These are phyloP conservation scores for Agapetus fuscipes DNA, from an alignment of 2,888 invertebrate genomes.

Conservation along the genomic window DNA sequence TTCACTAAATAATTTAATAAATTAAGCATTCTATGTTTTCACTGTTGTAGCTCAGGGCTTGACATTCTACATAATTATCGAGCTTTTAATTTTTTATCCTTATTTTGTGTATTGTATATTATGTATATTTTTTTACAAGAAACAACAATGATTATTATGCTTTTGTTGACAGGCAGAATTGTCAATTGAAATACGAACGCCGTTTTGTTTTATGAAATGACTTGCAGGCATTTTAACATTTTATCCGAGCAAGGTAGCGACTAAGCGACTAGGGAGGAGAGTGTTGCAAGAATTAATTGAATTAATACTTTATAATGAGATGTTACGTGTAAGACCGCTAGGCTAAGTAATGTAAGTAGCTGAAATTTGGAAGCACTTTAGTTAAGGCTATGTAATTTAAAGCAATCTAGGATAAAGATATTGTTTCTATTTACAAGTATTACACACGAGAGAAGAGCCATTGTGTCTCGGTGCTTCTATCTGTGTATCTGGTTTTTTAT, in stretches of 20 bases:
- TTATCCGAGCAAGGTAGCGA: too few relatives aligned
- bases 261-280: too few relatives aligned
- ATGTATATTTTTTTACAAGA: not conserved
- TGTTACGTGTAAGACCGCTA: not conserved
- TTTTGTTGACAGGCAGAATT: not conserved
- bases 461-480: constrained; percentile 2
- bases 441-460: constrained; percentile 2
- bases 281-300: too few relatives aligned
- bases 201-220: too few relatives aligned
- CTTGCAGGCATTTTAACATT: too few relatives aligned
- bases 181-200: too few relatives aligned
- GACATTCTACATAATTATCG: too few relatives aligned
- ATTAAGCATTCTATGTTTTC: not conserved
- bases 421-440: constrained; percentile 8
- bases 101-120: not conserved
- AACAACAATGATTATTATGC: not conserved
- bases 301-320: too few relatives aligned
- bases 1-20: not conserved
- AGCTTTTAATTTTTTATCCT: not conserved
- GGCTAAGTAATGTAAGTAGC: constrained; percentile 12
- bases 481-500: constrained; percentile 10
- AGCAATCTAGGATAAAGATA: constrained; percentile 7
- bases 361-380: constrained; percentile 15
- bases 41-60: too few relatives aligned
- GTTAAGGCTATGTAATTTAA: constrained; percentile 9